Percentiles rank a stretch among this genome's conserved stretches.
Evolutionary conservation across 2,888 invertebrate genomes (phyloP).

Genomic region (Agrotis clavis): DNA sequence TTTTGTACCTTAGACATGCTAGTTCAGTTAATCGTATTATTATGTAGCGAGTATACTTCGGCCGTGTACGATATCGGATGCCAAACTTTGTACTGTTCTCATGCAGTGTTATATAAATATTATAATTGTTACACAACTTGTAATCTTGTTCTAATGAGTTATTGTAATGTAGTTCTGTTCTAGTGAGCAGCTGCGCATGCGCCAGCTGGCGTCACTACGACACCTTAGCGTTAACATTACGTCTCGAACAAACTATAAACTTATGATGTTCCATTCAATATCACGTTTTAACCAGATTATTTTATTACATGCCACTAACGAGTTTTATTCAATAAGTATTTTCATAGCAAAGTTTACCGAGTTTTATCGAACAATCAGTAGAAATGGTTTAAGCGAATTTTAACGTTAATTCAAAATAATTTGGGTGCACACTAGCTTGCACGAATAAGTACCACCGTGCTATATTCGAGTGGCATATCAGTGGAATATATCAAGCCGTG

Average conservation of each 20-base stretch:
- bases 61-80: conserved; percentile 73
- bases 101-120: conserved; percentile 73
- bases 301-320: conserved; percentile 72
- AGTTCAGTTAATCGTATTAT: conserved; percentile 71
- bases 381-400: conserved; percentile 51
- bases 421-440: conserved; percentile 51
- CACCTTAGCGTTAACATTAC: conserved; percentile 34
- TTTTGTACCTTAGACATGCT: conserved; percentile 76
- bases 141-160: conserved; percentile 63
- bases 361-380: conserved; percentile 68
- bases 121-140: conserved; percentile 71
- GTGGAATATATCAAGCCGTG: conserved; percentile 68
- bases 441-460: conserved; percentile 51
- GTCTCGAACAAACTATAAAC: conserved; percentile 50
- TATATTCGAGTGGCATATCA: conserved; percentile 79
- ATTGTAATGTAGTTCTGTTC: conserved; percentile 37
- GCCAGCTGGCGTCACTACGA: conserved; percentile 3
- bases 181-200: conserved; percentile 9
- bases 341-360: conserved; percentile 82
- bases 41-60: conserved; percentile 65
- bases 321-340: conserved; percentile 80
- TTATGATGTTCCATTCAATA: conserved; percentile 71
- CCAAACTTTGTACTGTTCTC: conserved; percentile 80
- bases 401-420: conserved; percentile 49
- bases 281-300: conserved; percentile 84